Evolutionary conservation across 2,888 invertebrate genomes (phyloP), one percentile per base, ranked within the genome.

Genomic region (Trichopria drosophilae): DNA sequence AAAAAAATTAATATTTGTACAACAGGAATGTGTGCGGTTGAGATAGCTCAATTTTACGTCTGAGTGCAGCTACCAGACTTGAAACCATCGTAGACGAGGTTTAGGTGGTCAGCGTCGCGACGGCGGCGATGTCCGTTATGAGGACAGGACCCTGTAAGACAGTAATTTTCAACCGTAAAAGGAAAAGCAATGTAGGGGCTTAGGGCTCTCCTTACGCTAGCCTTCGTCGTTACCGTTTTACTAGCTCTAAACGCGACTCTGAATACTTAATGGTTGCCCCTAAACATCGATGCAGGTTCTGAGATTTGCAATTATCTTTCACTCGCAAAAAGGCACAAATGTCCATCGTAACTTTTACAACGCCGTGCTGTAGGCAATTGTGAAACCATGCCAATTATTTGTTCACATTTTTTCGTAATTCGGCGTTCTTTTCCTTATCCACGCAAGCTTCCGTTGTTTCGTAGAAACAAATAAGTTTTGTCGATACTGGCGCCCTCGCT

Each of bases 141-240:
- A 55, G 40, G 48, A 26, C 50, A 59, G 58, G 57, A 61, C 47
- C 46, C 41, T 31, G 55, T 43, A 12, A 54, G 59, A 59, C 62
- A 61, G 63, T 69, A 67, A 71, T 67, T 69, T 65, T 53, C 46
- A 58, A 60, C 51, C 61, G 64, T 71, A 67, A 68, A 70, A 67
- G 62, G 35, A 44, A 26, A 13, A 24, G 46, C 15, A 28, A 13
- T 35, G 37, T 16, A 36, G 34, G 24, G 60, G 61, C 59, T 61
- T 61, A 59, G 67, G 53, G 56, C 18, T 18, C 26, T 40, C 37
- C 41, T 39, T 47, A 36, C 60, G 61, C 61, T 60, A 61, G 40
- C 53, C 60, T 51, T 43, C 57, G 64, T 67, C 67, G 67, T 71
- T 71, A 69, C 63, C 64, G 64, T 67, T 71, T 71, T 71, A 71